Conservation (phyloP, 2,113 vertebrate species). For the Catagonus wagneri region DNA sequence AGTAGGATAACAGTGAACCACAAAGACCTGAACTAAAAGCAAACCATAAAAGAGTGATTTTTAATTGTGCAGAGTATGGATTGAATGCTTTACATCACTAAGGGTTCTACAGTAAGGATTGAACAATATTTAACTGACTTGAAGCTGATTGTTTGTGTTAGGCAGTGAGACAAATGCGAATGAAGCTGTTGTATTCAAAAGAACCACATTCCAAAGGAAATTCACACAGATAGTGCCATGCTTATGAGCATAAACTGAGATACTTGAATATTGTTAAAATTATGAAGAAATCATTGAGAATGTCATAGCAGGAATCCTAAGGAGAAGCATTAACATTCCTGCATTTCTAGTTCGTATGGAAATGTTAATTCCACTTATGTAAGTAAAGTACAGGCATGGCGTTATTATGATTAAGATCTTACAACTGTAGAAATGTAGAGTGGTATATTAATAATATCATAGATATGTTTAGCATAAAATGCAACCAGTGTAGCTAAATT, state of each 20-base stretch:
- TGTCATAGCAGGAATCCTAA: conserved; percentile 38
- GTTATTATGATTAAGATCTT: conserved; percentile 71
- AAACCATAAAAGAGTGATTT: conserved; percentile 12
- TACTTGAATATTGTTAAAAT: conserved; percentile 57
- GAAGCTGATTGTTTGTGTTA: conserved; percentile 39
- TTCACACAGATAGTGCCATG: neutral
- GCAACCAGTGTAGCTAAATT: conserved; percentile 50
- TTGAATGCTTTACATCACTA: neutral
- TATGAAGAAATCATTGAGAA: conserved; percentile 62
- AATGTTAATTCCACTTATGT: conserved; percentile 69
- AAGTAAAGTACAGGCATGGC: conserved; percentile 35
- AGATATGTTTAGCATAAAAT: conserved; percentile 70
- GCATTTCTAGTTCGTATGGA: conserved; percentile 65
- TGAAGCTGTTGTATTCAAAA: conserved; percentile 48
- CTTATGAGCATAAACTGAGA: conserved; percentile 29
- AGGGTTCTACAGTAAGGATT: neutral
- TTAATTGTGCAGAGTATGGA: neutral
- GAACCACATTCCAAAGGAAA: conserved; percentile 34
- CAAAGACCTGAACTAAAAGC: neutral
- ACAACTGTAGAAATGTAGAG: conserved; percentile 57
- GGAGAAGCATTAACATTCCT: conserved; percentile 53
- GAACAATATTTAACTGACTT: conserved; percentile 33
- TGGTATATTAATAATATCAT: conserved; percentile 66
- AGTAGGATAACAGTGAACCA: neutral
- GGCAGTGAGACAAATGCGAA: neutral